These are phyloP conservation scores for Drosophila kambysellisi DNA, from an alignment of 2,888 invertebrate species.

Conservation along the genomic window DNA sequence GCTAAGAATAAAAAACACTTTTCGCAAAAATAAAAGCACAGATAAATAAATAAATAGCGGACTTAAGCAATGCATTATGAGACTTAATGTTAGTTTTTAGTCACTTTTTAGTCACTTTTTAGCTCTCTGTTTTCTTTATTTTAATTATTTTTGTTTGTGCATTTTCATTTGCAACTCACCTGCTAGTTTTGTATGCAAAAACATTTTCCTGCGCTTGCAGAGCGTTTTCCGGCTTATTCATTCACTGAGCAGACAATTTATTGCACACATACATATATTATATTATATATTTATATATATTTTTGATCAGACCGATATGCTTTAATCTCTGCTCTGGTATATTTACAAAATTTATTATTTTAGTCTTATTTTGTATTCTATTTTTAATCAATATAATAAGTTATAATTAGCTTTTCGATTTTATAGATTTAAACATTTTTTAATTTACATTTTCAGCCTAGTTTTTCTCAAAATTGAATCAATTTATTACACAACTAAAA, in stretches of 20 bases:
- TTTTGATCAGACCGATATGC: background rate
- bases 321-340: background rate
- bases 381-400: background rate
- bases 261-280: too few species aligned
- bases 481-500: background rate
- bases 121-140: slow-evolving; percentile 2
- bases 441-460: background rate
- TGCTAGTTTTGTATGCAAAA: slow-evolving; percentile 3
- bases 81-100: slow-evolving; percentile 35
- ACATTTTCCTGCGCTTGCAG: background rate
- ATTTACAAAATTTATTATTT: background rate
- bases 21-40: slow-evolving; percentile 10
- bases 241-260: background rate
- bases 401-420: background rate
- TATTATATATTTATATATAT: background rate
- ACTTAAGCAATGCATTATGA: slow-evolving; percentile 50
- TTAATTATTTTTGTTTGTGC: background rate
- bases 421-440: too few species aligned
- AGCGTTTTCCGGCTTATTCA: background rate
- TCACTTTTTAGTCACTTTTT: slow-evolving; percentile 29
- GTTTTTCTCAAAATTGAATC: background rate
- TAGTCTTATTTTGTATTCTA: background rate
- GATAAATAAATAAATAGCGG: slow-evolving; percentile 63
- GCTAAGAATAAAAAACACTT: background rate
- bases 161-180: background rate